A percentile compares a stretch with the other conserved stretches of the same genome.
phyloP scores from a whole-genome alignment of 2,797 vertebrate species.

The Pampus argenteus region DNA sequence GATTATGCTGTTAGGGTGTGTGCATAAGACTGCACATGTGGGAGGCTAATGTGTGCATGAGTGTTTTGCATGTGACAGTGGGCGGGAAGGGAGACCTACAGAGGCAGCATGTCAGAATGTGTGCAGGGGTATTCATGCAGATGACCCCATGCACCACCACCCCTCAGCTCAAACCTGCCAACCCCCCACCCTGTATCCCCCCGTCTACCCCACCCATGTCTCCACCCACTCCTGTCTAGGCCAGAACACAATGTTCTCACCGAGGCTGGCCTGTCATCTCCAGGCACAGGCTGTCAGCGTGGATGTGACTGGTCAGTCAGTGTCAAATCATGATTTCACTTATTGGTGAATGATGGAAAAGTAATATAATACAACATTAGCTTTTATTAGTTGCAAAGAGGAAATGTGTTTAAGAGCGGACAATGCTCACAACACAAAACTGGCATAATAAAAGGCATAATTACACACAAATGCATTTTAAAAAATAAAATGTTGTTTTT shows the following conservation, averaged over 20 bases:
- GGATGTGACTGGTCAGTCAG: conserved; percentile 63
- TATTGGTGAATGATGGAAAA: conserved; percentile 7
- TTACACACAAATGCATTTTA: neutral
- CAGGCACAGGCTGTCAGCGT: conserved; percentile 71
- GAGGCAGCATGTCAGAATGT: conserved; percentile 66
- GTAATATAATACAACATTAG: neutral
- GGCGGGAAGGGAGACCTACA: conserved; percentile 47
- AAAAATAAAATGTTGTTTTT: neutral
- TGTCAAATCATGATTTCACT: conserved; percentile 34
- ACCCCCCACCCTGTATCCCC: conserved; percentile 10
- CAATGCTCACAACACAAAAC: neutral
- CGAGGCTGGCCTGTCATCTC: conserved; percentile 75
- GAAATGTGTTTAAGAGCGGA: neutral
- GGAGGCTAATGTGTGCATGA: conserved; percentile 56
- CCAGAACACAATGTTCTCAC: conserved; percentile 64
- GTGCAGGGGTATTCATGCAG: conserved; percentile 58
- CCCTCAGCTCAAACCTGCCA: neutral
- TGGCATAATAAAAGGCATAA: neutral
- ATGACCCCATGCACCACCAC: conserved; percentile 39
- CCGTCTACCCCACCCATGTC: conserved; percentile 36
- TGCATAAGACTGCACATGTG: conserved; percentile 52
- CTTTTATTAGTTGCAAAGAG: neutral
- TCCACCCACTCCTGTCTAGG: conserved; percentile 33
- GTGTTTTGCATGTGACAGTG: conserved; percentile 60
- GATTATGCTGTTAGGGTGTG: conserved; percentile 53